phyloP scores from a whole-genome alignment of 2,797 vertebrate species.

The Melanotaenia parkinsoni region DNA sequence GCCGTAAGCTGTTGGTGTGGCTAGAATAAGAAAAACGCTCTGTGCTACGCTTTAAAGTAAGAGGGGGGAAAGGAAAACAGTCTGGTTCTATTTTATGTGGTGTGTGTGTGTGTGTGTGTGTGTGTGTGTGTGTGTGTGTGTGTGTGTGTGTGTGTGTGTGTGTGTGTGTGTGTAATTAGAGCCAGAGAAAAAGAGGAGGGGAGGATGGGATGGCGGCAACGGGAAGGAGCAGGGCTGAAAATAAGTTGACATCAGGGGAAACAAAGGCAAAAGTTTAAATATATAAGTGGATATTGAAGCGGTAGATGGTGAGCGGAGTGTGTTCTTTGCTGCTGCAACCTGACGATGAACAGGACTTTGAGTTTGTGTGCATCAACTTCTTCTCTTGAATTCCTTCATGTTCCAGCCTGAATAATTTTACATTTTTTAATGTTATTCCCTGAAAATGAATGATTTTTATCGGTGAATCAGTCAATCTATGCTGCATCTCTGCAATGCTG shows the following conservation, averaged over 20 bases:
- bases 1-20: constrained; percentile 58
- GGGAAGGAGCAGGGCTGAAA: constrained; percentile 48
- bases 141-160: constrained; percentile 65
- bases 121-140: constrained; percentile 69
- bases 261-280: constrained; percentile 38
- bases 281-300: constrained; percentile 34
- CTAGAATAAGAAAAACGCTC: constrained; percentile 70
- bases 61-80: constrained; percentile 76
- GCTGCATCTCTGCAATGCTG: background rate
- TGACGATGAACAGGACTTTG: background rate
- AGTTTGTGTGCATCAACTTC: background rate
- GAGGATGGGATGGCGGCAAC: constrained; percentile 32
- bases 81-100: constrained; percentile 85
- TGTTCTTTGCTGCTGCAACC: constrained; percentile 9
- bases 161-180: constrained; percentile 82
- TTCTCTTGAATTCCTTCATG: background rate
- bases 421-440: no score
- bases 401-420: background rate
- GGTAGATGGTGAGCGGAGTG: constrained; percentile 19
- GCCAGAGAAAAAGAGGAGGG: constrained; percentile 34
- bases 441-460: background rate
- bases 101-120: constrained; percentile 73
- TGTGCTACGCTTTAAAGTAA: constrained; percentile 63
- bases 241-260: constrained; percentile 41
- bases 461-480: background rate